Evolutionary conservation across 2,888 invertebrate genomes (phyloP).

Genomic region (Portevinia maculata): DNA sequence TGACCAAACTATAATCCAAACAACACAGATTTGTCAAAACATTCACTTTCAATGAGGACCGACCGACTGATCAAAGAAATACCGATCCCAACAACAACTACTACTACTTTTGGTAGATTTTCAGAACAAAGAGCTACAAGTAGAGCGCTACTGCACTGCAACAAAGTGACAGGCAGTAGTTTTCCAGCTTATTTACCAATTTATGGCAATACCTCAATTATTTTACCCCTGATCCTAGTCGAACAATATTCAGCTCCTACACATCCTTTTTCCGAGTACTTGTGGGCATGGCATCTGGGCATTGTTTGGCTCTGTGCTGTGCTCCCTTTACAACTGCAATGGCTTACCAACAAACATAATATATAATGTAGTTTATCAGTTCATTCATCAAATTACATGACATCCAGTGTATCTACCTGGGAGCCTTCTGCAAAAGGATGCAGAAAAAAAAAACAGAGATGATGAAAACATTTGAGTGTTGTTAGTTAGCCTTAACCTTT

Average conservation of each 20-base stretch:
- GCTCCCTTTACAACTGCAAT: slow-evolving; percentile 19
- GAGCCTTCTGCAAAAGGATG: background rate
- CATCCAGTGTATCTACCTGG: slow-evolving; percentile 26
- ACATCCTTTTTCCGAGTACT: slow-evolving; percentile 49
- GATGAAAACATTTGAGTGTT: slow-evolving; percentile 78
- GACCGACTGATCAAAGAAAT: slow-evolving; percentile 28
- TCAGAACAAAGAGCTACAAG: slow-evolving; percentile 43
- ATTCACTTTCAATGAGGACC: slow-evolving; percentile 72
- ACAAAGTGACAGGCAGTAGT: slow-evolving; percentile 72
- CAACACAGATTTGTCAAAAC: slow-evolving; percentile 74
- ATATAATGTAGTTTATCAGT: slow-evolving; percentile 26
- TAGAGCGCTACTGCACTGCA: slow-evolving; percentile 24
- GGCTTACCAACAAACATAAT: background rate
- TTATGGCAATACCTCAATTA: slow-evolving; percentile 78
- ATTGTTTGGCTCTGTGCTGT: slow-evolving; percentile 1
- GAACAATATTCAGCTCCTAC: slow-evolving; percentile 47
- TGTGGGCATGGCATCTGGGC: slow-evolving; percentile 4
- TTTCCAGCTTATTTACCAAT: slow-evolving; percentile 79
- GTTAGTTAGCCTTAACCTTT: slow-evolving; percentile 82
- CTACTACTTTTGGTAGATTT: slow-evolving; percentile 26
- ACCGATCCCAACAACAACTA: slow-evolving; percentile 3
- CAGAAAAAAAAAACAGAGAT: slow-evolving; percentile 21
- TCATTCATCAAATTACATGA: slow-evolving; percentile 52
- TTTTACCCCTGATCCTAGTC: slow-evolving; percentile 52
- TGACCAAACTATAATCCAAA: slow-evolving; percentile 71